These are phyloP conservation scores for Ovis canadensis DNA, from an alignment of 2,113 vertebrate genomes.

Conservation along the genomic window DNA sequence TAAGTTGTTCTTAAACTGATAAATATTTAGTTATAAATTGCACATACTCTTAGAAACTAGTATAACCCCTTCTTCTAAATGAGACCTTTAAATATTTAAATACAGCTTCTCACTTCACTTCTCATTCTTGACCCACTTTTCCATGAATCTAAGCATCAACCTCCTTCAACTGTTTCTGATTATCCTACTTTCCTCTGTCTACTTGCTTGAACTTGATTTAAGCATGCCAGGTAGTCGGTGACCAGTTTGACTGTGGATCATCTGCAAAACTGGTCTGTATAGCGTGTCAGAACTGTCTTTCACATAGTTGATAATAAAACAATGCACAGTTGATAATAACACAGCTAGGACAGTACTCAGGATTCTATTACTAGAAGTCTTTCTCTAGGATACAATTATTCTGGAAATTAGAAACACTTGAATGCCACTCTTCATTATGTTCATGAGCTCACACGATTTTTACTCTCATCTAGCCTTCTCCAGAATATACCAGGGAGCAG, in stretches of 20 bases:
- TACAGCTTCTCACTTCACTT: background rate
- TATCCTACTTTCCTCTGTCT: background rate
- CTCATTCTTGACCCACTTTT: background rate
- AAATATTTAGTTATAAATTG: background rate
- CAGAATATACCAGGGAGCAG: background rate
- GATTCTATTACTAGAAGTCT: background rate
- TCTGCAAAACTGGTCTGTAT: background rate
- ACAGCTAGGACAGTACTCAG: background rate
- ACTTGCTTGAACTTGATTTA: background rate
- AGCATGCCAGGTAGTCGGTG: background rate
- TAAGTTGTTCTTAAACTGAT: background rate
- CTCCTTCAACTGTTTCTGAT: background rate
- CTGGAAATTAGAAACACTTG: background rate
- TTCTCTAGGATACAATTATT: background rate
- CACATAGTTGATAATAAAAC: background rate
- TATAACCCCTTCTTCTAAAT: background rate
- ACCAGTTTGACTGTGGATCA: background rate
- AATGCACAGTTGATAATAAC: background rate
- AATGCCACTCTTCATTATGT: background rate
- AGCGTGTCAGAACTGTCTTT: background rate
- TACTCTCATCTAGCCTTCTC: background rate
- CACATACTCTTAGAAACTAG: background rate
- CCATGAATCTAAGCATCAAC: background rate
- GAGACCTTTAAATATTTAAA: background rate
- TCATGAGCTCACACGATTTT: background rate